Evolutionary conservation across 2,797 vertebrate genomes (phyloP).

Genomic region (Huso huso): DNA sequence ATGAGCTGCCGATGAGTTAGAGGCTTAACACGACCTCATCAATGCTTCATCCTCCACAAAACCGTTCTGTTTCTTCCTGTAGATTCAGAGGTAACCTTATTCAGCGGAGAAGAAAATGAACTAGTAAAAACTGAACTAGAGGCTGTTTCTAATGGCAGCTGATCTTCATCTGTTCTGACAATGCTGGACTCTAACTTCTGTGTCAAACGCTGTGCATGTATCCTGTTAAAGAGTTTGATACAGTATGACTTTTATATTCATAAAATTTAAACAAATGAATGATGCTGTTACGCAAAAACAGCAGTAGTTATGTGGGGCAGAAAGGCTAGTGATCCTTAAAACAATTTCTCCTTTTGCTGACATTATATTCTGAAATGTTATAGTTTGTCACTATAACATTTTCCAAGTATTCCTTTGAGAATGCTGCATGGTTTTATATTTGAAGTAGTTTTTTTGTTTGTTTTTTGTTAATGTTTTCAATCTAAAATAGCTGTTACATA

Average conservation of each 20-base stretch:
- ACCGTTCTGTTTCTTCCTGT: not conserved
- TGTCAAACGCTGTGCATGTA: not conserved
- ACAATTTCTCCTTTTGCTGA: not conserved
- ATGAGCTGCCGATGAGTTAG: not conserved
- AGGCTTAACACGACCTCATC: not conserved
- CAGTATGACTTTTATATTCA: constrained; percentile 9
- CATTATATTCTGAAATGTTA: too few relatives aligned
- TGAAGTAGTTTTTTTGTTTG: too few relatives aligned
- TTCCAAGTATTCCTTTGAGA: too few relatives aligned
- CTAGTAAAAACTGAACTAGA: too few relatives aligned
- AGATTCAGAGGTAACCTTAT: not conserved
- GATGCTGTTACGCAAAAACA: not conserved
- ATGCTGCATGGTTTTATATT: too few relatives aligned
- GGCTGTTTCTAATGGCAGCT: not conserved
- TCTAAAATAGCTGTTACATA: too few relatives aligned
- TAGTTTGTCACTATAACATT: too few relatives aligned
- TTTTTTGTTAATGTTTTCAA: too few relatives aligned
- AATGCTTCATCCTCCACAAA: not conserved
- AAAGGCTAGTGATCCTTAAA: not conserved
- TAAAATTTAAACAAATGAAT: not conserved
- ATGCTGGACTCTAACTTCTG: constrained; percentile 9
- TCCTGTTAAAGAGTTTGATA: not conserved
- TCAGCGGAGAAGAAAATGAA: constrained; percentile 1
- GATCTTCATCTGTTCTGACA: constrained; percentile 8
- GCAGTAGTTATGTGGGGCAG: not conserved